These are phyloP conservation scores for Octonoba sinensis DNA, from an alignment of 2,888 invertebrate species.

Conservation along the genomic window DNA sequence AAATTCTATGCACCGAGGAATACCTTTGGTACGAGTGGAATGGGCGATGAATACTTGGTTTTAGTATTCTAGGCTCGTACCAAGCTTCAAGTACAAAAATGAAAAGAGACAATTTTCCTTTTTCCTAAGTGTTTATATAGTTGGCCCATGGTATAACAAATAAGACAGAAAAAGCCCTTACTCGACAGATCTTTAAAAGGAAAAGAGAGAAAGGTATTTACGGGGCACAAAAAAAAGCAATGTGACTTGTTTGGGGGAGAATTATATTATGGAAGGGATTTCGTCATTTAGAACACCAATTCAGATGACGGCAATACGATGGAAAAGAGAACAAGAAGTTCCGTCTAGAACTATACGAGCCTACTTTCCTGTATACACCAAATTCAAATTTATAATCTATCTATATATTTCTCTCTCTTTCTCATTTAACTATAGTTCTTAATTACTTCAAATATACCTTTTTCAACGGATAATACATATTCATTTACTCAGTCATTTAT, in stretches of 20 bases:
- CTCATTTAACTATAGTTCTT: too few relatives aligned
- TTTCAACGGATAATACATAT: too few relatives aligned
- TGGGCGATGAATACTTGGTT: background rate
- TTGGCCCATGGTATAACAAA: constrained; percentile 46
- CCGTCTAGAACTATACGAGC: too few relatives aligned
- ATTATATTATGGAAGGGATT: constrained; percentile 19
- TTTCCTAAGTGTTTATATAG: constrained; percentile 56
- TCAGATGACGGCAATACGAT: too few relatives aligned
- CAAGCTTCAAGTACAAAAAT: constrained; percentile 45
- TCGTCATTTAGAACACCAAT: too few relatives aligned
- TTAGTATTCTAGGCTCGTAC: constrained; percentile 44
- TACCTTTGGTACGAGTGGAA: constrained; percentile 12
- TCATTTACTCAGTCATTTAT: too few relatives aligned
- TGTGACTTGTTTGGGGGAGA: constrained; percentile 55
- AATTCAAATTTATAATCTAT: too few relatives aligned
- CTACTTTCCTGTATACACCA: too few relatives aligned
- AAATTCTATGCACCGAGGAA: background rate
- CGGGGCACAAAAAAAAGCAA: constrained; percentile 39
- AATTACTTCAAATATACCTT: too few relatives aligned
- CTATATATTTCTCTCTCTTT: too few relatives aligned
- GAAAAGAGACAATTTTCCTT: constrained; percentile 53
- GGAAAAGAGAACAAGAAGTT: too few relatives aligned
- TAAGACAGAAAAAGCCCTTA: constrained; percentile 41
- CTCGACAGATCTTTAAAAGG: constrained; percentile 9
- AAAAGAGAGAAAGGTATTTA: constrained; percentile 24